Conservation (phyloP, 2,113 vertebrate species). For the Pseudolaguvia tuberculata region DNA sequence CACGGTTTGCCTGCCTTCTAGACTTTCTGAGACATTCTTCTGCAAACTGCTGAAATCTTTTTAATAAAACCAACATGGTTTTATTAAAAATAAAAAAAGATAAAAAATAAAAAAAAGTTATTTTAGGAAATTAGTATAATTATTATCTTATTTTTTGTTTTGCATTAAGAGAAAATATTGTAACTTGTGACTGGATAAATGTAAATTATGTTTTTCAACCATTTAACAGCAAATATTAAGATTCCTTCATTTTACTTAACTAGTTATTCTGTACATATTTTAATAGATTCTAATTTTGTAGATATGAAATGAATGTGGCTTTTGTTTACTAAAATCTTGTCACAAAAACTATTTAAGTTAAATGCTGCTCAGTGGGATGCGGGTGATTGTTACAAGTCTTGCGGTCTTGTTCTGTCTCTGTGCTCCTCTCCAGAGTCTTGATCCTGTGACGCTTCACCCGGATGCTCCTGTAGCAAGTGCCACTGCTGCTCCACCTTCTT, state of each 20-base stretch:
- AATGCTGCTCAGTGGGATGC: not conserved
- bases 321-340: not conserved
- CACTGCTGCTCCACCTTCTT: constrained; percentile 48
- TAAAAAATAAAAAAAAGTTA: not conserved
- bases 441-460: too few relatives aligned
- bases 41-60: constrained; percentile 32
- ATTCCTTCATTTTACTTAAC: too few relatives aligned
- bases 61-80: not conserved
- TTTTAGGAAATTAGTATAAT: not conserved
- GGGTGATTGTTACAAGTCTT: not conserved
- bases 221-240: too few relatives aligned
- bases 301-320: not conserved
- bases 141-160: not conserved
- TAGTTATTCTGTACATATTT: too few relatives aligned
- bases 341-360: not conserved
- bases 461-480: constrained; percentile 8
- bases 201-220: not conserved
- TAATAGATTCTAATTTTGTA: too few relatives aligned
- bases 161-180: not conserved
- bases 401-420: not conserved
- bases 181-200: not conserved
- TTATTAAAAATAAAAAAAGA: too few relatives aligned
- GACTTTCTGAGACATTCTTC: not conserved
- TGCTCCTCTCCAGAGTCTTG: constrained; percentile 10
- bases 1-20: constrained; percentile 11